These are phyloP conservation scores for Leptobrachium ailaonicum DNA, from an alignment of 2,113 vertebrate genomes.

Conservation along the genomic window DNA sequence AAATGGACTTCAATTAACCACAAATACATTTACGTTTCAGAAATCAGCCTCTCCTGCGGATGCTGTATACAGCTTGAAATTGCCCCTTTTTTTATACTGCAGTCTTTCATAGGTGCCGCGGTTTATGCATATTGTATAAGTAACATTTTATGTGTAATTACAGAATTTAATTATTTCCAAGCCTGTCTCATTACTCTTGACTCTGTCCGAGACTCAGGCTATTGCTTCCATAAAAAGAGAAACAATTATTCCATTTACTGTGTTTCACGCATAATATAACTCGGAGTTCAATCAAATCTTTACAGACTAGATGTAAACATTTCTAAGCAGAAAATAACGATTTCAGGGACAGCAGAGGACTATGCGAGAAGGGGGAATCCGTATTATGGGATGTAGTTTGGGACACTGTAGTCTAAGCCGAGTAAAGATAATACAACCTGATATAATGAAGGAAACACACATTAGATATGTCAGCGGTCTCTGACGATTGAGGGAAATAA, in stretches of 20 bases:
- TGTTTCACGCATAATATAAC: neutral
- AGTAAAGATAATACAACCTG: constrained; percentile 30
- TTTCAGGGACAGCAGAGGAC: neutral
- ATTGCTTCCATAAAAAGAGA: neutral
- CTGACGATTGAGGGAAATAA: neutral
- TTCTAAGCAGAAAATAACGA: constrained; percentile 8
- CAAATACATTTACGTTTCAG: constrained; percentile 26
- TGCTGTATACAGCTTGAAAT: constrained; percentile 9
- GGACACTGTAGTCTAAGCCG: constrained; percentile 5
- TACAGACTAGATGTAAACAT: constrained; percentile 7
- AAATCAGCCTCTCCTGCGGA: neutral
- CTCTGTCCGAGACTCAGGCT: neutral
- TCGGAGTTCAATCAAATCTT: neutral
- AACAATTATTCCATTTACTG: constrained; percentile 1
- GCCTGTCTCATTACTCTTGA: constrained; percentile 1
- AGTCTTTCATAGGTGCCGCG: constrained; percentile 3
- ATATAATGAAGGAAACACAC: constrained; percentile 27
- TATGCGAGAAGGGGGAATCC: neutral
- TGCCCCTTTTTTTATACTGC: neutral
- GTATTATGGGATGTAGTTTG: constrained; percentile 9
- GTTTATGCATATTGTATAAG: constrained; percentile 4
- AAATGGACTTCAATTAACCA: constrained; percentile 26
- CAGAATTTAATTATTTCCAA: constrained; percentile 14
- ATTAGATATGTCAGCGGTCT: constrained; percentile 18
- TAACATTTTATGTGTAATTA: constrained; percentile 32